phyloP scores from a whole-genome alignment of 2,888 invertebrate species.

The Stenurella melanura region DNA sequence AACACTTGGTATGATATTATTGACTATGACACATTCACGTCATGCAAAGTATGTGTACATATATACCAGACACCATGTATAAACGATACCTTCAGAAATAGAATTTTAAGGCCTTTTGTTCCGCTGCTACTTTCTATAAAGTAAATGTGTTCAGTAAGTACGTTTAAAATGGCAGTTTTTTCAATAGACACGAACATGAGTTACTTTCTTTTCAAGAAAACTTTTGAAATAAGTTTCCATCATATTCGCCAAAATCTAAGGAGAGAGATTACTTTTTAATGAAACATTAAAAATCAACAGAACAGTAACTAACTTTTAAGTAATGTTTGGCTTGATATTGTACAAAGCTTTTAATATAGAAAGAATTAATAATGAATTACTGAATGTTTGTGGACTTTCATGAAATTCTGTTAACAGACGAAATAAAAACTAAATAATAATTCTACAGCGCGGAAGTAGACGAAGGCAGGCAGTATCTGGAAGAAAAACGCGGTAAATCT shows the following conservation, averaged over 20 bases:
- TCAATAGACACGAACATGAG: neutral
- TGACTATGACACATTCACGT: too few species aligned
- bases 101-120: neutral
- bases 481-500: conserved; percentile 15
- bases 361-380: conserved; percentile 2
- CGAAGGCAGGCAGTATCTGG: neutral
- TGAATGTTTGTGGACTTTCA: conserved; percentile 2
- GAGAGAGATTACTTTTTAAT: neutral
- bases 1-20: too few species aligned
- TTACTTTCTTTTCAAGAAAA: neutral
- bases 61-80: too few species aligned
- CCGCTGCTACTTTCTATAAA: neutral
- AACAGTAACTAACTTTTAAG: neutral
- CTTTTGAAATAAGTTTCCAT: neutral
- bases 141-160: neutral
- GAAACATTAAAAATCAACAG: conserved; percentile 7
- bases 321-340: neutral
- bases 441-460: neutral
- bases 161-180: neutral
- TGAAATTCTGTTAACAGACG: neutral
- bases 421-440: conserved; percentile 18
- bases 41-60: too few species aligned
- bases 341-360: neutral
- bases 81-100: neutral
- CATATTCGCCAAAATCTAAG: neutral